Conservation (phyloP, 35 echinoderm and acorn worm species). For the Strongylocentrotus purpuratus region DNA sequence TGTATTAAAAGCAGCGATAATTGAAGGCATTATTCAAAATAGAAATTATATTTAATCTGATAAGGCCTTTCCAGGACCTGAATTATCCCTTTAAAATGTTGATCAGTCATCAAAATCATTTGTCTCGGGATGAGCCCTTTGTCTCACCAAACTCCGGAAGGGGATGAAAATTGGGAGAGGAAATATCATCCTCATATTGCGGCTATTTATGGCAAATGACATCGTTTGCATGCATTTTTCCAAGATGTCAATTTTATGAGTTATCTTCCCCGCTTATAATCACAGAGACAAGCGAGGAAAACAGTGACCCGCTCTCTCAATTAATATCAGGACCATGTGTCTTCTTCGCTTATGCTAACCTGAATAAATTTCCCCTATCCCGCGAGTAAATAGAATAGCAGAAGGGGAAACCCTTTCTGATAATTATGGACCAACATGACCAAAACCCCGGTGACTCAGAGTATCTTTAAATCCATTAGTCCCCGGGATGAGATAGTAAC, state of each 20-base stretch:
- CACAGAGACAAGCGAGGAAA: neutral
- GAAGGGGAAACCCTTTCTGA: slow-evolving; percentile 5
- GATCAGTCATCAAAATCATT: slow-evolving; percentile 1
- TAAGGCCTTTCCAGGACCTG: no score
- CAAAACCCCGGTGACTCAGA: neutral
- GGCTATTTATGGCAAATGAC: slow-evolving; percentile 31
- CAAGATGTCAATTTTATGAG: slow-evolving; percentile 8
- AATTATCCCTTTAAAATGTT: neutral
- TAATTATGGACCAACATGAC: slow-evolving; percentile 11
- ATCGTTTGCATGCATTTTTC: slow-evolving; percentile 22
- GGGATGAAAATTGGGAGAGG: neutral
- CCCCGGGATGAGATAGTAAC: neutral
- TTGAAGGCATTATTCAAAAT: no score
- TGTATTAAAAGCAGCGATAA: no score
- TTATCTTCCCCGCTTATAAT: neutral
- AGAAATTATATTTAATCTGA: no score
- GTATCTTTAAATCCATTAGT: slow-evolving; percentile 34
- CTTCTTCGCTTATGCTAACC: neutral
- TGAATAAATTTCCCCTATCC: slow-evolving; percentile 7
- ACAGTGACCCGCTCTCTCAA: slow-evolving; percentile 8
- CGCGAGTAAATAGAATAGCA: slow-evolving; percentile 29
- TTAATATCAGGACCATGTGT: neutral
- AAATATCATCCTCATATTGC: slow-evolving; percentile 14
- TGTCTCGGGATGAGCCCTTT: neutral
- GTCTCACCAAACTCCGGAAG: neutral